A percentile compares a stretch with the other conserved stretches of the same genome.
phyloP scores from a whole-genome alignment of 2,888 invertebrate genomes.

The Cantharis rustica region DNA sequence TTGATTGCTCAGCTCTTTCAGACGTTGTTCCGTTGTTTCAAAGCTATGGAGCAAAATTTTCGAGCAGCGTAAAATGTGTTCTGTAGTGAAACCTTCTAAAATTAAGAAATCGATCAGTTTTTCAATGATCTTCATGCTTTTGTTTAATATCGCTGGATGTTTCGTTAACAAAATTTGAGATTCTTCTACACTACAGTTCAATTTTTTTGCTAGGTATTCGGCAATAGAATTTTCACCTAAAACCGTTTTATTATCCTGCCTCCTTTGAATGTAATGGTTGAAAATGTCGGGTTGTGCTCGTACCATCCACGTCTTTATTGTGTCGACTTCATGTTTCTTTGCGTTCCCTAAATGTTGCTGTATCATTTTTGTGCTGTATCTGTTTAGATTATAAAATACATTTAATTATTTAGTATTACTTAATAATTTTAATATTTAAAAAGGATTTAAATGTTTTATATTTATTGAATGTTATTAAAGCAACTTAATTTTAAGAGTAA shows the following conservation, averaged over 20 bases:
- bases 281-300: slow-evolving; percentile 49
- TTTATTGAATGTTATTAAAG: too few relatives aligned
- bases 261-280: slow-evolving; percentile 51
- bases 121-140: slow-evolving; percentile 54
- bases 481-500: neutral
- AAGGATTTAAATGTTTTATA: too few relatives aligned
- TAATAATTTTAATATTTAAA: too few relatives aligned
- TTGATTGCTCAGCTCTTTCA: slow-evolving; percentile 47
- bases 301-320: slow-evolving; percentile 59
- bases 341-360: slow-evolving; percentile 47
- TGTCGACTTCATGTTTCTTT: slow-evolving; percentile 46
- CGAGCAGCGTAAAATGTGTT: slow-evolving; percentile 52
- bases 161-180: slow-evolving; percentile 48
- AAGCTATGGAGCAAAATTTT: slow-evolving; percentile 56
- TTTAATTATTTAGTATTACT: too few relatives aligned
- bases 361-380: slow-evolving; percentile 48
- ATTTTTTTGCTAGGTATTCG: slow-evolving; percentile 53
- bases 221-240: slow-evolving; percentile 51
- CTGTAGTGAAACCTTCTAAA: slow-evolving; percentile 51
- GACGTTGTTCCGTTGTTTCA: slow-evolving; percentile 51
- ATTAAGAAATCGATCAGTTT: slow-evolving; percentile 55
- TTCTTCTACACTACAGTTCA: slow-evolving; percentile 48
- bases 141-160: slow-evolving; percentile 52
- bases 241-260: slow-evolving; percentile 49
- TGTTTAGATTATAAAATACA: neutral